A percentile compares a stretch with the other conserved stretches of the same genome.
Conservation (phyloP, 2,888 invertebrate species). For the Lissocephala sabroskyi region DNA sequence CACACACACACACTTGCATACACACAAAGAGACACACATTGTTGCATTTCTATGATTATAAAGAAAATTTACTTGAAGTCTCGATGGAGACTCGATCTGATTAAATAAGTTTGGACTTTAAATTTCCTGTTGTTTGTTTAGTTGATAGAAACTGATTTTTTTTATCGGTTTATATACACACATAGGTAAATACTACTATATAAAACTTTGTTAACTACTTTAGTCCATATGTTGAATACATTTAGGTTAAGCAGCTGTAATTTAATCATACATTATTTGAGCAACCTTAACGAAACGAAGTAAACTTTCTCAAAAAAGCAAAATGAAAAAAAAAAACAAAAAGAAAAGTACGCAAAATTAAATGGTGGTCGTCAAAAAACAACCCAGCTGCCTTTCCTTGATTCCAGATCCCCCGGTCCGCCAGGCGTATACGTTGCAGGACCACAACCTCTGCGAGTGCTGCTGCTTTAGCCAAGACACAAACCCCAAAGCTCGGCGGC, state of each 20-base stretch:
- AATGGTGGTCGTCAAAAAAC: slow-evolving; percentile 48
- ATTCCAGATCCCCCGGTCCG: neutral
- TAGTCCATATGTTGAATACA: slow-evolving; percentile 61
- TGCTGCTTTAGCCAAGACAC: slow-evolving; percentile 18
- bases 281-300: slow-evolving; percentile 52
- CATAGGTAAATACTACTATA: no score
- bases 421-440: no score
- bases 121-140: slow-evolving; percentile 53
- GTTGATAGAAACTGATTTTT: slow-evolving; percentile 29
- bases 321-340: slow-evolving; percentile 32
- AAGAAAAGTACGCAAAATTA: slow-evolving; percentile 44
- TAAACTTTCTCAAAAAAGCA: slow-evolving; percentile 45
- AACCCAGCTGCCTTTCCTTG: neutral
- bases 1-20: slow-evolving; percentile 63
- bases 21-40: slow-evolving; percentile 27
- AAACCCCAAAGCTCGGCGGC: slow-evolving; percentile 15
- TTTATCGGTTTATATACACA: slow-evolving; percentile 31
- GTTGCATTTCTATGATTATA: slow-evolving; percentile 51
- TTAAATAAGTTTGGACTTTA: slow-evolving; percentile 39
- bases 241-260: slow-evolving; percentile 56
- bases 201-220: slow-evolving; percentile 52
- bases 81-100: slow-evolving; percentile 1
- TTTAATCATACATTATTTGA: slow-evolving; percentile 62
- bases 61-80: slow-evolving; percentile 20
- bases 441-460: no score